Evolutionary conservation across 1,140 invertebrate species (phyloP).

Genomic region (Pararge aegeria): DNA sequence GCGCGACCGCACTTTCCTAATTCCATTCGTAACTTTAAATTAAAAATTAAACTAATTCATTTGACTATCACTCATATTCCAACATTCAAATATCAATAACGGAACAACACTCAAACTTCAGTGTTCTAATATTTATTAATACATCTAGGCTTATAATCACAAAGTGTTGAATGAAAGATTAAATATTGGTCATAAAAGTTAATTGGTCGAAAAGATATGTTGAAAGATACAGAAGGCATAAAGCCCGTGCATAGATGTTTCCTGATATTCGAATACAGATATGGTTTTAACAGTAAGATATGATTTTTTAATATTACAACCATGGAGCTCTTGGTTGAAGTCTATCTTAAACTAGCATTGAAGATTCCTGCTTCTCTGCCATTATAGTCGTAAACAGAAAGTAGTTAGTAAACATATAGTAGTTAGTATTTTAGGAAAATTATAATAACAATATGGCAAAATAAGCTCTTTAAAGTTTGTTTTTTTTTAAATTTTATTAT

Average conservation of each 20-base stretch:
- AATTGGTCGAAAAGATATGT: constrained; percentile 78
- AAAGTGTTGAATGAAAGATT: constrained; percentile 69
- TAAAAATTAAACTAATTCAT: constrained; percentile 75
- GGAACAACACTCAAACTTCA: constrained; percentile 69
- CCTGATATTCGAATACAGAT: constrained; percentile 64
- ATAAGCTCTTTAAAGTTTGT: no score
- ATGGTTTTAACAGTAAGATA: constrained; percentile 43
- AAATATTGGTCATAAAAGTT: constrained; percentile 65
- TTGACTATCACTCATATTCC: constrained; percentile 79
- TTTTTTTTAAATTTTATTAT: no score
- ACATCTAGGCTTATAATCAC: constrained; percentile 76
- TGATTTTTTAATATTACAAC: constrained; percentile 56
- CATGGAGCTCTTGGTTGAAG: constrained; percentile 52
- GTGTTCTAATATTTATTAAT: constrained; percentile 78
- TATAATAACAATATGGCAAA: no score
- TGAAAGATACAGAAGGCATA: constrained; percentile 48
- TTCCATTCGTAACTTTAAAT: constrained; percentile 76
- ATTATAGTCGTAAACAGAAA: constrained; percentile 35
- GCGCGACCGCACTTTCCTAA: constrained; percentile 80
- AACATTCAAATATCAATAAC: constrained; percentile 64
- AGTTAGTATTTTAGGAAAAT: no score
- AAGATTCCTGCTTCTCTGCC: constrained; percentile 67
- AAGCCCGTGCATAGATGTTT: constrained; percentile 45
- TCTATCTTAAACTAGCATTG: constrained; percentile 51
- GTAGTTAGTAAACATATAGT: constrained; percentile 90